phyloP scores from a whole-genome alignment of 2,888 invertebrate species.

The Oxytorus armatus region DNA sequence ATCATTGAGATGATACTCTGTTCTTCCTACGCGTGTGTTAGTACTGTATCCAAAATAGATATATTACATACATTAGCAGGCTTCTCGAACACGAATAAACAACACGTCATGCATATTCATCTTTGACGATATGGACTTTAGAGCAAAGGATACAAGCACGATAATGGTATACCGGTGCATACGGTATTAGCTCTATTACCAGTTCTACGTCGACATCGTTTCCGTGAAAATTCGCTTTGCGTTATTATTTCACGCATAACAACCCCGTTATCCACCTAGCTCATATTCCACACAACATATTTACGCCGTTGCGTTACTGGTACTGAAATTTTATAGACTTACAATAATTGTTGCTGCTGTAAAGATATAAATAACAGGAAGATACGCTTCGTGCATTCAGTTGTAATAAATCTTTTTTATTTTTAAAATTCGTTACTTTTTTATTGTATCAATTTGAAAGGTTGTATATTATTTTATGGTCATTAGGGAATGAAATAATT shows the following conservation, averaged over 20 bases:
- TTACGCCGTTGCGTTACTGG: neutral
- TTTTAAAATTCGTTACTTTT: too few relatives aligned
- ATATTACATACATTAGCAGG: neutral
- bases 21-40: neutral
- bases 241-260: neutral
- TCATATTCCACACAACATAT: neutral
- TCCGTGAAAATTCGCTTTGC: neutral
- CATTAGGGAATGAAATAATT: too few relatives aligned
- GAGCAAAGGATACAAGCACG: neutral
- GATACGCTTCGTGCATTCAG: too few relatives aligned
- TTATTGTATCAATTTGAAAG: too few relatives aligned
- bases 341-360: too few relatives aligned
- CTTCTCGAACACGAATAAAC: constrained; percentile 9
- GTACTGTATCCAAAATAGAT: neutral
- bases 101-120: constrained; percentile 17
- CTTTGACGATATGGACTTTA: constrained; percentile 10
- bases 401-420: too few relatives aligned
- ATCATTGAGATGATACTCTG: constrained; percentile 11
- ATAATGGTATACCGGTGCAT: neutral
- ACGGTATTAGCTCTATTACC: constrained; percentile 6
- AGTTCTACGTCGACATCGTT: neutral
- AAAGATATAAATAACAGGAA: too few relatives aligned
- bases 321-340: too few relatives aligned
- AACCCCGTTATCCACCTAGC: too few relatives aligned
- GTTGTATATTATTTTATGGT: too few relatives aligned